Base-by-base conservation (phyloP, 1,140 invertebrate species). In the Calosoma granatense region DNA sequence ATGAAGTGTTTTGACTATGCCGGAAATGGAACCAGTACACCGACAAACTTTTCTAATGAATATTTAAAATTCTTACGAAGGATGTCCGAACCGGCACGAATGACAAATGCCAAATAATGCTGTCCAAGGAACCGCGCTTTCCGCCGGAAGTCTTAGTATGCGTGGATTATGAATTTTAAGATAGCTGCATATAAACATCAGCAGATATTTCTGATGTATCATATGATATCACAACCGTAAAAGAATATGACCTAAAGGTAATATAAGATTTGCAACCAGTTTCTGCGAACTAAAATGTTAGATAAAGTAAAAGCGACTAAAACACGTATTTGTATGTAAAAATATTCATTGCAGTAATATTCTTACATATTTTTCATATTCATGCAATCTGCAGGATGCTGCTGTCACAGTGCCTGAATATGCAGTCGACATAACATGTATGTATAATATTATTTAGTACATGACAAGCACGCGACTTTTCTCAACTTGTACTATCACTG, bases 1-100 rank as follows among this genome's bases (percentile, higher is more conserved):
- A 47, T 47, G 41, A 47, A 47, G 41, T 47, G 41, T 47, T 47
- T 47, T 17, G 41, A 17, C 17, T 9, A 17, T 17, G 9, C 9
- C 41, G 41, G 41, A 47, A 47, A 47, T 47, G 41, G 41, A 47
- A 47, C 41, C 41, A 47, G 41, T 17, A 47, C 17, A 17, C 41
- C 41, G 41, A 47, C 41, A 47, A 47, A 47, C 41, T 47, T 47
- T 47, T 47, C 41, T 47, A 47, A 47, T 47, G 41, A 47, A 47
- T 47, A 47, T 47, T 47, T 47, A 47, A 47, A 47, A 12, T 47
- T 47, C 41, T 9, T 17, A 17, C 41, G 3, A 17, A 47, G 17
- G 41, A 9, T 47, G 41, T 9, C 41, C 41, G 41, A 4, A 47
- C 41, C 3, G 41, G 41, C 41, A 47, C 41, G 17, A 47, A 17